These are phyloP conservation scores for Catharus fuscescens DNA, from an alignment of 2,113 vertebrate species.

Conservation along the genomic window DNA sequence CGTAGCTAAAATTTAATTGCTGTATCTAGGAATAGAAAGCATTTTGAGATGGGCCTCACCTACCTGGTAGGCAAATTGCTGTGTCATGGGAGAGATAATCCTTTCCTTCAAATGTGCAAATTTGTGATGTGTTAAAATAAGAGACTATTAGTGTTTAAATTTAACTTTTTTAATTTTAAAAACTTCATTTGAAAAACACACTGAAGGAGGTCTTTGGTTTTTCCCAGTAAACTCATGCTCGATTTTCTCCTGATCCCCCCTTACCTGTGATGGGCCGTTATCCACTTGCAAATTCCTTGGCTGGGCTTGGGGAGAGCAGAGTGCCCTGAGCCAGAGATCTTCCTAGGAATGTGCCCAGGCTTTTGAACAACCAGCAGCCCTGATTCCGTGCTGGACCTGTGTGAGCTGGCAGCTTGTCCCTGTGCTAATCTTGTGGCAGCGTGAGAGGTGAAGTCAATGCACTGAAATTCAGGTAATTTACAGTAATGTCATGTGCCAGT, in stretches of 20 bases:
- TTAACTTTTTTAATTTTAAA: neutral
- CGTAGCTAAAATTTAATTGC: neutral
- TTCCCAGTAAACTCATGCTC: neutral
- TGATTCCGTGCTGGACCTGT: neutral
- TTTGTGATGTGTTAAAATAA: conserved; percentile 27
- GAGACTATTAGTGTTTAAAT: conserved; percentile 7
- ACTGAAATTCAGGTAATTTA: neutral
- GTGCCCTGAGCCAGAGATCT: neutral
- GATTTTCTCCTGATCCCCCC: neutral
- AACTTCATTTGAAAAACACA: neutral
- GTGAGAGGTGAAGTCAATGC: neutral
- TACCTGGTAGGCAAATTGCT: neutral
- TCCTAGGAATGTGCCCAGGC: neutral
- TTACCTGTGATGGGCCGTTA: neutral
- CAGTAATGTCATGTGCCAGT: neutral
- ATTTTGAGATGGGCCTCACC: neutral
- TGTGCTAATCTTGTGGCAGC: neutral
- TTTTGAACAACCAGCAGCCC: neutral
- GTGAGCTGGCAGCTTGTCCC: neutral
- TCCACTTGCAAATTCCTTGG: neutral
- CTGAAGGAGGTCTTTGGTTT: conserved; percentile 20
- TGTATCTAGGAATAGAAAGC: neutral
- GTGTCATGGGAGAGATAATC: neutral
- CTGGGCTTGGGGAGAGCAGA: neutral
- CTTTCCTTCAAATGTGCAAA: neutral